Percentiles rank a stretch among this genome's conserved stretches.
Evolutionary conservation across 1,140 invertebrate genomes (phyloP).

Genomic region (Drosophila athabasca): DNA sequence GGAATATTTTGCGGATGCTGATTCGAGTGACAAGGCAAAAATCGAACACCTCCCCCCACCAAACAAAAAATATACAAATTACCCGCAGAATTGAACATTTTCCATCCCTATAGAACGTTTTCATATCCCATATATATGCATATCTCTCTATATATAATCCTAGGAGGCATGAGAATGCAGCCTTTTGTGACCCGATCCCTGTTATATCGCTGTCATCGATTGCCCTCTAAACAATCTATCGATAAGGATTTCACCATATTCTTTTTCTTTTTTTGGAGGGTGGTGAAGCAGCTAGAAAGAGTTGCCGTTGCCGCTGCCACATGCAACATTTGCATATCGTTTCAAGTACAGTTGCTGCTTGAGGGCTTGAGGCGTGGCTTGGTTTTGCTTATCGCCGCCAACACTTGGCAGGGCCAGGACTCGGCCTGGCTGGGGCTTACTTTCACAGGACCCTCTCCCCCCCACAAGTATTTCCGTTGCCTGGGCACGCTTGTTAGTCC

Average conservation of each 20-base stretch:
- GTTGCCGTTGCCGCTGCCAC: slow-evolving; percentile 16
- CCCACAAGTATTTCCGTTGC: slow-evolving; percentile 70
- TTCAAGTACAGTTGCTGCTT: slow-evolving; percentile 41
- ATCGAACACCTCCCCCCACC: slow-evolving; percentile 7
- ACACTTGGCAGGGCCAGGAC: slow-evolving; percentile 59
- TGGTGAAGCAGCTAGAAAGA: slow-evolving; percentile 30
- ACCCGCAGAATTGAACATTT: slow-evolving; percentile 81
- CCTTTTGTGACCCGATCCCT: slow-evolving; percentile 59
- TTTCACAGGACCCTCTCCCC: too few relatives aligned
- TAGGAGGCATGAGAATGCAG: neutral
- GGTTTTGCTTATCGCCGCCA: slow-evolving; percentile 68
- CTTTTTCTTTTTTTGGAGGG: slow-evolving; percentile 15
- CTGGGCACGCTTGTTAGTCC: slow-evolving; percentile 72
- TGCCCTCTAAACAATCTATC: slow-evolving; percentile 46
- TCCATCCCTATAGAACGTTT: slow-evolving; percentile 50
- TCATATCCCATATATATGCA: slow-evolving; percentile 44
- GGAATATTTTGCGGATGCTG: slow-evolving; percentile 2
- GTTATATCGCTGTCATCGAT: slow-evolving; percentile 76
- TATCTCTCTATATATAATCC: slow-evolving; percentile 48
- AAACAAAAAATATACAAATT: slow-evolving; percentile 64
- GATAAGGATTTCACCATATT: slow-evolving; percentile 51
- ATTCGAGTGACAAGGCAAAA: slow-evolving; percentile 36
- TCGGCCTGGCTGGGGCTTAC: too few relatives aligned
- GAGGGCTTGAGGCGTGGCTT: slow-evolving; percentile 10
- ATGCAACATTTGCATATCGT: slow-evolving; percentile 80